phyloP scores from a whole-genome alignment of 2,797 vertebrate species.

The Coluber constrictor region DNA sequence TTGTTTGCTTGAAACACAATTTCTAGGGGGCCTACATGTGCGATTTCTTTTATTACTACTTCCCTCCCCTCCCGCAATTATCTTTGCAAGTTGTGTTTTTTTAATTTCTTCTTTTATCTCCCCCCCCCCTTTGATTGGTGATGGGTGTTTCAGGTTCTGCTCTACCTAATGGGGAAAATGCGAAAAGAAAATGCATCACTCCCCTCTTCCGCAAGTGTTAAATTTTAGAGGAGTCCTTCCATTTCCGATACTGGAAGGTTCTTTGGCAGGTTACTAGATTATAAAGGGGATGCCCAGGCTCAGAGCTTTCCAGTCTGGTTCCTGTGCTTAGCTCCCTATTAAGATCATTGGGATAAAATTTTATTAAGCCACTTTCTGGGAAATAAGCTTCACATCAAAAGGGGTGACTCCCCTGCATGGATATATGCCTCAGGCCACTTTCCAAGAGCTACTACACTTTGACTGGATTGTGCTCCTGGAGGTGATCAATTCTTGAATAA shows the following conservation, averaged over 20 bases:
- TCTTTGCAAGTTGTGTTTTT: background rate
- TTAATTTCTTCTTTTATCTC: conserved; percentile 11
- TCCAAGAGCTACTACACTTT: background rate
- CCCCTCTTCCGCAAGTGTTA: background rate
- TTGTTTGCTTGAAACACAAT: background rate
- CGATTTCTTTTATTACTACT: background rate
- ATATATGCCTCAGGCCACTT: background rate
- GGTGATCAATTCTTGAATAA: conserved; percentile 28
- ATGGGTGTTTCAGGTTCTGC: background rate
- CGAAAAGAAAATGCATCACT: background rate
- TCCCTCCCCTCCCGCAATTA: background rate
- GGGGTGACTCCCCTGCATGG: too few species aligned
- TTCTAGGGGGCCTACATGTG: background rate
- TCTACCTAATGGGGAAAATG: background rate
- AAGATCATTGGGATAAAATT: background rate
- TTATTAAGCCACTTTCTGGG: background rate
- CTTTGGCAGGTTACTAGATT: conserved; percentile 31
- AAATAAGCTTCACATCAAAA: background rate
- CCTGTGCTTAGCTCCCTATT: background rate
- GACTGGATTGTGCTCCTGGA: background rate
- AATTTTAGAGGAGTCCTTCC: background rate
- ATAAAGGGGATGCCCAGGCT: conserved; percentile 31
- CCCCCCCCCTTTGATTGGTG: background rate
- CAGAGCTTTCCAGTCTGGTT: conserved; percentile 25
- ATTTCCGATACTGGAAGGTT: background rate